Evolutionary conservation across 2,113 vertebrate genomes (phyloP), one percentile per base, ranked within the genome.

Genomic region (Ivindomyrus marchei): DNA sequence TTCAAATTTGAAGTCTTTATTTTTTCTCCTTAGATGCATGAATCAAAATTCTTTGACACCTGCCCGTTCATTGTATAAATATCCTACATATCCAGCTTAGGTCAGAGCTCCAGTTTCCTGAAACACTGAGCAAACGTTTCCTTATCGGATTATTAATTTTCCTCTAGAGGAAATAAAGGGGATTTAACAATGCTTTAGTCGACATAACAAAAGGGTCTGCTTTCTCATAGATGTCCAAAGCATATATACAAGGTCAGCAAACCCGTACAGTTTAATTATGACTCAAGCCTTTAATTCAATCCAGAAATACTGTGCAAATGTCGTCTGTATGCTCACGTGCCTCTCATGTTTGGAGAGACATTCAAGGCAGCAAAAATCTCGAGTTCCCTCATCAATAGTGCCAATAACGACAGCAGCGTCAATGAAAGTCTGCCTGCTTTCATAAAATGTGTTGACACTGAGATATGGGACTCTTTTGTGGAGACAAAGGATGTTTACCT

Each of bases 361-460:
- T 15, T 80, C 74, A 2, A 77, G 31, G 70, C 70, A 17, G 31
- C 70, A 77, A 77, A 77, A 39, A 2, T 19, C 31, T 77, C 2
- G 46, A 50, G 46, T 49, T 86, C 45, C 49, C 42, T 50, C 84
- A 49, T 86, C 47, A 50, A 50, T 86, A 86, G 47, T 47, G 19
- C n/a, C 45, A 86, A 27, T 86, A 47, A 50, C 47, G 49, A 27
- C 46, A 49, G 46, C 84, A 86, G 84, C 24, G 8, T 46, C 21
- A 46, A 45, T 47, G 39, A 85, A 85, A 85, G 83, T 45, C 21
- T 27, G 45, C 84, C 24, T 11, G 84, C 24, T 13, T 86, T 27
- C 21, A 86, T 49, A 24, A 42, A 86, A 86, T 86, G 45, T 86
- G 84, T 86, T 86, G 84, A 86, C 84, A 86, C 46, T 47, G 84